These are phyloP conservation scores for Columba janthina DNA, from an alignment of 2,113 vertebrate species.

Conservation along the genomic window DNA sequence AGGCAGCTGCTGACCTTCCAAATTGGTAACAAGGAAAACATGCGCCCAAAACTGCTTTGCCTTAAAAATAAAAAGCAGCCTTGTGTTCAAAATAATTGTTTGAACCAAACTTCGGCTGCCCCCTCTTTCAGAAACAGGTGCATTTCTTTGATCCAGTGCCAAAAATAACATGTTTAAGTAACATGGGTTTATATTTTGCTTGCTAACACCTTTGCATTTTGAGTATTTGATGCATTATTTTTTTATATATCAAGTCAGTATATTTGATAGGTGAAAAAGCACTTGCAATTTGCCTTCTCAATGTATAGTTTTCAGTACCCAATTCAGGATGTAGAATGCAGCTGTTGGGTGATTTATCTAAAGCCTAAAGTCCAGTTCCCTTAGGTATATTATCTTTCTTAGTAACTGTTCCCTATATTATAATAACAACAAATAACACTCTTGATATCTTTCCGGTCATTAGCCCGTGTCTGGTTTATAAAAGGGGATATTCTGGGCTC, in stretches of 20 bases:
- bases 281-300: background rate
- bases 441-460: background rate
- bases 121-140: background rate
- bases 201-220: background rate
- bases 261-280: background rate
- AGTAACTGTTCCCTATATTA: background rate
- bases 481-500: background rate
- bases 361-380: background rate
- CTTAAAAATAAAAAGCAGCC: background rate
- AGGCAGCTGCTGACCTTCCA: background rate
- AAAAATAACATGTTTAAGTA: background rate
- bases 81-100: background rate
- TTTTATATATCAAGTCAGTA: background rate
- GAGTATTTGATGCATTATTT: background rate
- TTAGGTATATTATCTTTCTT: background rate
- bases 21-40: background rate
- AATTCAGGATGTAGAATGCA: background rate
- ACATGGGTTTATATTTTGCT: rapidly evolving
- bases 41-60: background rate
- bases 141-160: background rate
- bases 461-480: background rate
- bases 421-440: background rate
- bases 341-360: background rate
- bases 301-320: background rate
- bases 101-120: background rate